Evolutionary conservation across 1,140 invertebrate genomes (phyloP), one percentile per base, ranked within the genome.

Genomic region (Musca vetustissima): DNA sequence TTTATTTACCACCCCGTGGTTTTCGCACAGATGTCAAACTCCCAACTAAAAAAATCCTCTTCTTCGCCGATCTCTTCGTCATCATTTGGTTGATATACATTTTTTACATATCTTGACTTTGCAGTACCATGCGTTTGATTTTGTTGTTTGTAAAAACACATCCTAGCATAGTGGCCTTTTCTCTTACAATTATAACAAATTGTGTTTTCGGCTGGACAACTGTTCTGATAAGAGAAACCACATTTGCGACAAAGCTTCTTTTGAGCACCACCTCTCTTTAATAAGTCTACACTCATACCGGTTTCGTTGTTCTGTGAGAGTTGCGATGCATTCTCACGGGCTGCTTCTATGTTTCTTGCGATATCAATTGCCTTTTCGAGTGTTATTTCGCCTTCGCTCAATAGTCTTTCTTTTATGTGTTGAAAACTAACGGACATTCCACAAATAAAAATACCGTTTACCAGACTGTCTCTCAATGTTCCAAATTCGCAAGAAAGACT

Each of bases 401-500:
- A 52, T 28, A 72, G 28, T n/a, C 71, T 25, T 43, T 68, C 55
- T 49, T 59, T 59, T 59, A 61, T 68, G 14, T 68, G 28, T n/a
- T 48, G 43, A 22, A 15, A 59, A 15, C 43, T 57, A 9, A 19
- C 2, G n/a, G 36, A 55, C 22, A 68, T n/a, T 17, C 73, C 72
- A 65, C 72, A 74, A n/a, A 70, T 68, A 11, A 74, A 50, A 17
- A 73, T 71, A 68, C 72, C 72, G 25, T 64, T 64, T 8, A 76
- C 55, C 8, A 76, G 59, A 61, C 71, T 71, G 61, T 75, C 71
- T 11, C 55, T 24, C 15, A 76, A 36, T 8, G 24, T 43, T 52
- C 61, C 28, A 36, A 76, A 75, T 13, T 75, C 75, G 69, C 75
- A 76, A 6, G 61, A 67, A 11, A 59, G n/a, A 19, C 73, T 69